These are phyloP conservation scores for Naso thynnoides DNA, from an alignment of 2,797 vertebrate genomes.

Conservation along the genomic window DNA sequence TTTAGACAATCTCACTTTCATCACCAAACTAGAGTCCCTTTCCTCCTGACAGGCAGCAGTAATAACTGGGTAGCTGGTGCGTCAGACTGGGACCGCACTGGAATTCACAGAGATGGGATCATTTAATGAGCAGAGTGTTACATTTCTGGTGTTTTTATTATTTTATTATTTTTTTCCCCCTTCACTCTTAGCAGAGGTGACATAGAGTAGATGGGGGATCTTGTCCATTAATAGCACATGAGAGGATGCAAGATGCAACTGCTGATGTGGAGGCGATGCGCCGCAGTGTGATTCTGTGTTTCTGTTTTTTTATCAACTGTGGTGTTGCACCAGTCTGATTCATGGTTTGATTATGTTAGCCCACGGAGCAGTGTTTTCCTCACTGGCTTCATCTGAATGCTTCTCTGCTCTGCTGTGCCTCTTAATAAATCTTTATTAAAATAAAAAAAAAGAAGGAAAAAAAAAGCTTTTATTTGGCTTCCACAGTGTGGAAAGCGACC, in stretches of 20 bases:
- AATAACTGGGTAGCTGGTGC: conserved; percentile 63
- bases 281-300: conserved; percentile 50
- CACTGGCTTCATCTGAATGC: conserved; percentile 20
- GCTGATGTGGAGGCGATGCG: conserved; percentile 65
- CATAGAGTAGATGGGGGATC: conserved; percentile 62
- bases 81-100: conserved; percentile 58
- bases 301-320: conserved; percentile 67
- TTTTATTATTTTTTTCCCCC: conserved; percentile 61
- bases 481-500: conserved; percentile 66
- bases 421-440: conserved; percentile 53
- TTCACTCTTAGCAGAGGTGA: conserved; percentile 57
- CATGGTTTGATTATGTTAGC: conserved; percentile 72
- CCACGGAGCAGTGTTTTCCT: conserved; percentile 12
- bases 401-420: conserved; percentile 14
- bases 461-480: conserved; percentile 46
- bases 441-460: neutral
- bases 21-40: conserved; percentile 26
- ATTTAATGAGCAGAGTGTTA: conserved; percentile 72
- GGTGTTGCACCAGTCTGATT: conserved; percentile 56
- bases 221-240: conserved; percentile 78
- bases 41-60: conserved; percentile 49
- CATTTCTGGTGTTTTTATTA: conserved; percentile 40
- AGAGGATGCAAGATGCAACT: conserved; percentile 68
- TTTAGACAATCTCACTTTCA: conserved; percentile 39
- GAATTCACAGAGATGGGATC: conserved; percentile 71